A percentile compares a stretch with the other conserved stretches of the same genome.
Evolutionary conservation across 2,888 invertebrate genomes (phyloP).

Genomic region (Athripsodes cinereus): DNA sequence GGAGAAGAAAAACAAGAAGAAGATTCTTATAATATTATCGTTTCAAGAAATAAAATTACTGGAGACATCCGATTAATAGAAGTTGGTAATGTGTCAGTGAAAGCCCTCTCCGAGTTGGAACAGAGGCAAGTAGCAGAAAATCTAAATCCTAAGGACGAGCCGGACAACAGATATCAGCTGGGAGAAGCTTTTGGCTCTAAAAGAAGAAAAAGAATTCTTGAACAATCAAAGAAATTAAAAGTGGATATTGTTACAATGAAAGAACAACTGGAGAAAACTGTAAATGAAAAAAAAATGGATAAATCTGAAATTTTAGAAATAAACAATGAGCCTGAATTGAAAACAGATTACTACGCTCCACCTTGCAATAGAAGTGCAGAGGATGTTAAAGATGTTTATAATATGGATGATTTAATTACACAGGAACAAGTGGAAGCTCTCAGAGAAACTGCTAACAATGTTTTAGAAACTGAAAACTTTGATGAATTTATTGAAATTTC

Average conservation of each 20-base stretch:
- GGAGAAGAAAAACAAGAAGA: slow-evolving; percentile 14
- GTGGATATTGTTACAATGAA: slow-evolving; percentile 24
- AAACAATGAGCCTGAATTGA: not conserved
- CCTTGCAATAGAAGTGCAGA: slow-evolving; percentile 32
- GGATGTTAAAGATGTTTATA: slow-evolving; percentile 33
- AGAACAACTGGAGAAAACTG: slow-evolving; percentile 24
- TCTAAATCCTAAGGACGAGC: not conserved
- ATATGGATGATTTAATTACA: slow-evolving; percentile 35
- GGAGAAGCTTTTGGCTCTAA: slow-evolving; percentile 25
- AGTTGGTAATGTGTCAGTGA: slow-evolving; percentile 27
- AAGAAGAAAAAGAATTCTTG: slow-evolving; percentile 16
- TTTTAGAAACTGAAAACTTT: slow-evolving; percentile 25
- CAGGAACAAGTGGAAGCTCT: slow-evolving; percentile 31
- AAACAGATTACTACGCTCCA: slow-evolving; percentile 17
- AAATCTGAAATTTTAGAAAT: slow-evolving; percentile 9
- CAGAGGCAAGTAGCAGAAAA: slow-evolving; percentile 8
- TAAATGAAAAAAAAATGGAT: slow-evolving; percentile 15
- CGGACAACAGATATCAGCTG: slow-evolving; percentile 3
- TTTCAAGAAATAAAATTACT: slow-evolving; percentile 32
- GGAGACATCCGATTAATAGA: slow-evolving; percentile 35
- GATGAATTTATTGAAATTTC: slow-evolving; percentile 17
- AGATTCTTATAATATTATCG: slow-evolving; percentile 13
- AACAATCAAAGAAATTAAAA: slow-evolving; percentile 20
- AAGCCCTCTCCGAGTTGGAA: slow-evolving; percentile 18
- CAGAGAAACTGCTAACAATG: slow-evolving; percentile 28